Conservation (phyloP, 2,797 vertebrate genomes). For the Pseudochaenichthys georgianus region DNA sequence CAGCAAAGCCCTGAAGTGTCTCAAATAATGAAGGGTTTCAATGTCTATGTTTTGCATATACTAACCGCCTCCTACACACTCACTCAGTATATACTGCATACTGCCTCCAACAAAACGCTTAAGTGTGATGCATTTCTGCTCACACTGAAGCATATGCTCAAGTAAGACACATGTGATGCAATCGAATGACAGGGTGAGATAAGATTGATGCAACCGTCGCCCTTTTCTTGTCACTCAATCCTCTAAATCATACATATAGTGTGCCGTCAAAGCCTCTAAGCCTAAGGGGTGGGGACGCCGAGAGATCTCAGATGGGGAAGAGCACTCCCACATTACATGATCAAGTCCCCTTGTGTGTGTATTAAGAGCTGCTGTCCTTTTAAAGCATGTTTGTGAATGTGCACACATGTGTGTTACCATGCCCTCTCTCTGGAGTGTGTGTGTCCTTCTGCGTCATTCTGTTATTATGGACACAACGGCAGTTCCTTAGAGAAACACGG, state of each 20-base stretch:
- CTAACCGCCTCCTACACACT: too few species aligned
- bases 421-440: conserved; percentile 18
- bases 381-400: conserved; percentile 1
- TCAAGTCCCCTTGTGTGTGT: not conserved
- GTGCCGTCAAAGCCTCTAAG: conserved; percentile 33
- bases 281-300: conserved; percentile 20
- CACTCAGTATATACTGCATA: too few species aligned
- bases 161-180: too few species aligned
- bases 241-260: conserved; percentile 44
- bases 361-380: not conserved
- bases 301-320: conserved; percentile 25
- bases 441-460: conserved; percentile 18
- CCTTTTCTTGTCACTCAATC: conserved; percentile 44
- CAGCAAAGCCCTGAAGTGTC: conserved; percentile 4
- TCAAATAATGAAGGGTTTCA: conserved; percentile 39
- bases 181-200: too few species aligned
- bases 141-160: too few species aligned
- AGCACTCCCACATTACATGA: conserved; percentile 7
- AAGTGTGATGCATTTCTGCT: too few species aligned
- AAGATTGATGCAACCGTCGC: conserved; percentile 49
- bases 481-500: conserved; percentile 32
- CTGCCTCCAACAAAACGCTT: too few species aligned
- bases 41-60: too few species aligned
- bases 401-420: not conserved
- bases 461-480: conserved; percentile 40